These are phyloP conservation scores for Protophormia terraenovae DNA, from an alignment of 2,888 invertebrate species.

Conservation along the genomic window DNA sequence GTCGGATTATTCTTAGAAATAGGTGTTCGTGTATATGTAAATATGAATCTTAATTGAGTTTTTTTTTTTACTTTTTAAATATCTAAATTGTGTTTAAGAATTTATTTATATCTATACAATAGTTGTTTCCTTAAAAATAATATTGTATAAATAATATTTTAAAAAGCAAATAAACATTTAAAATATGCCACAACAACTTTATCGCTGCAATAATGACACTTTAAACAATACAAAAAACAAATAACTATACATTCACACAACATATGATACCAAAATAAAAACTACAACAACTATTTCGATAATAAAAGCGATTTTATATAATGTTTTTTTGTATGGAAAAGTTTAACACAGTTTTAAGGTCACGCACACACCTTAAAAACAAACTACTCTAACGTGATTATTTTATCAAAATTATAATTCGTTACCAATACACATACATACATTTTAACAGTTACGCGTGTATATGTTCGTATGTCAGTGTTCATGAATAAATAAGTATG, in stretches of 20 bases:
- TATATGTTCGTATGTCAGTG: not conserved
- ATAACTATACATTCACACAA: too few species aligned
- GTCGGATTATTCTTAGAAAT: not conserved
- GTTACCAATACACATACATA: not conserved
- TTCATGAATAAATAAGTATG: not conserved
- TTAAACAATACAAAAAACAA: constrained; percentile 11
- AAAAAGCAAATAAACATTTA: not conserved
- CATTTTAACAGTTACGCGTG: not conserved
- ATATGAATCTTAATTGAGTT: not conserved
- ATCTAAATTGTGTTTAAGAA: not conserved
- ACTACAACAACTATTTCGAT: not conserved
- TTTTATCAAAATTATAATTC: constrained; percentile 31
- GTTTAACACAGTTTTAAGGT: constrained; percentile 2
- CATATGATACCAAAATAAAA: not conserved
- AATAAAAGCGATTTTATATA: not conserved
- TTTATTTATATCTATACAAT: too few species aligned
- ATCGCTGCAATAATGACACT: not conserved
- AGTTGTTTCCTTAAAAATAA: too few species aligned
- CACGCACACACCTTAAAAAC: constrained; percentile 36
- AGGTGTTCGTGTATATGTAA: not conserved
- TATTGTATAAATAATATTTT: not conserved
- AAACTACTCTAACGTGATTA: constrained; percentile 54
- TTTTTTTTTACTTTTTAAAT: not conserved
- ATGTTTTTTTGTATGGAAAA: not conserved
- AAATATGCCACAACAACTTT: constrained; percentile 20